Evolutionary conservation across 2,888 invertebrate genomes (phyloP).

Genomic region (Dendrolimus pini): DNA sequence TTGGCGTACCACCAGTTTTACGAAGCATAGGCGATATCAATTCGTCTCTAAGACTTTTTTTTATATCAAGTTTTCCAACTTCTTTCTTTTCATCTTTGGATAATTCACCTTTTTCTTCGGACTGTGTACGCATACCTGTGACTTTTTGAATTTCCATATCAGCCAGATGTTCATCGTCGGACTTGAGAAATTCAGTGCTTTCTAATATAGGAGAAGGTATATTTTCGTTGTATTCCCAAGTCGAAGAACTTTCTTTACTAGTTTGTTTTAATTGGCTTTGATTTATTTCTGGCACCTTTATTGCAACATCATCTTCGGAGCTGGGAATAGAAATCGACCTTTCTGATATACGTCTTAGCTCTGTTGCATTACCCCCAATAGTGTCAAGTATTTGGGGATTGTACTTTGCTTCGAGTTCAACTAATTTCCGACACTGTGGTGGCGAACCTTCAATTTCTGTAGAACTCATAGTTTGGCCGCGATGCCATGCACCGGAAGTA

Average conservation of each 20-base stretch:
- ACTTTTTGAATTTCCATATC: conserved; percentile 77
- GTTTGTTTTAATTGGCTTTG: conserved; percentile 42
- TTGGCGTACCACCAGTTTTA: conserved; percentile 85
- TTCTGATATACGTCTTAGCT: conserved; percentile 83
- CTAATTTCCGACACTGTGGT: conserved; percentile 81
- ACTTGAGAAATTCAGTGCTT: conserved; percentile 77
- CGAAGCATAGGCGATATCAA: conserved; percentile 82
- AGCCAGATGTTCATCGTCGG: conserved; percentile 74
- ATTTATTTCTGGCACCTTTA: conserved; percentile 65
- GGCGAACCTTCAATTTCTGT: conserved; percentile 87
- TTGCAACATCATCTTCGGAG: conserved; percentile 82
- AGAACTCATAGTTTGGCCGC: conserved; percentile 85
- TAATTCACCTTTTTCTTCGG: conserved; percentile 46
- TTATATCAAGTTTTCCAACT: conserved; percentile 42
- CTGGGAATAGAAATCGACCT: conserved; percentile 86
- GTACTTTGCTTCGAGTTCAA: conserved; percentile 80
- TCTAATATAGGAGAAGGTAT: conserved; percentile 80
- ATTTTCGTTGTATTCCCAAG: conserved; percentile 80
- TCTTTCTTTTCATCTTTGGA: conserved; percentile 44
- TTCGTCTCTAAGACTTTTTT: conserved; percentile 80
- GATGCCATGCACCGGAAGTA: conserved; percentile 80
- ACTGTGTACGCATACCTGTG: conserved; percentile 51
- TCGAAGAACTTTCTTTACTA: conserved; percentile 67
- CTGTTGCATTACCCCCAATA: conserved; percentile 79
- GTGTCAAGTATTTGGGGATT: conserved; percentile 80